These are phyloP conservation scores for Chloroceryle amazona DNA, from an alignment of 2,797 vertebrate genomes.

Conservation along the genomic window DNA sequence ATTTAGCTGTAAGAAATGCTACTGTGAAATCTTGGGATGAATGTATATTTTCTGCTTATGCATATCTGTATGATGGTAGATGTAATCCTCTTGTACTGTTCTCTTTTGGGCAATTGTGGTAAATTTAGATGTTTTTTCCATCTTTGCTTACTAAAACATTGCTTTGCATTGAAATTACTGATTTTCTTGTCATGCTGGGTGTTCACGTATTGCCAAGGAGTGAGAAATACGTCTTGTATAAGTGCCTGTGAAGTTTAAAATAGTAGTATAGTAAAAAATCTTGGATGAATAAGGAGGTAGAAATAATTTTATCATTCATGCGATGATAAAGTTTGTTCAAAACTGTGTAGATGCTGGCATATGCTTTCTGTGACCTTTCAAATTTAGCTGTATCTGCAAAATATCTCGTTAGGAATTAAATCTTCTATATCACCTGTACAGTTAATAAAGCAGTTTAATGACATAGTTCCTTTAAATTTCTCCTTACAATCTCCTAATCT, in stretches of 20 bases:
- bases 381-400: background rate
- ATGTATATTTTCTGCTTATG: background rate
- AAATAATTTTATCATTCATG: background rate
- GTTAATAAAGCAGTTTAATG: background rate
- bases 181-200: background rate
- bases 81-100: background rate
- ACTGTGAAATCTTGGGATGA: background rate
- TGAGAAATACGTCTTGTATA: background rate
- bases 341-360: background rate
- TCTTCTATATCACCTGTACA: background rate
- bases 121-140: background rate
- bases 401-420: background rate
- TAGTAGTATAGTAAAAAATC: background rate
- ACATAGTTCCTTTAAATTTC: background rate
- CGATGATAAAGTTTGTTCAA: background rate
- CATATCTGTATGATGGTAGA: background rate
- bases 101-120: background rate
- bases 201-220: background rate
- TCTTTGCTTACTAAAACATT: background rate
- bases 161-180: background rate
- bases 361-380: slow-evolving; percentile 21
- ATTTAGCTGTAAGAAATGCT: background rate
- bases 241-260: background rate
- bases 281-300: background rate
- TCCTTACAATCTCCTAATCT: background rate